Conservation (phyloP, 2,113 vertebrate species). For the Stomatorhinus ivindoensis region DNA sequence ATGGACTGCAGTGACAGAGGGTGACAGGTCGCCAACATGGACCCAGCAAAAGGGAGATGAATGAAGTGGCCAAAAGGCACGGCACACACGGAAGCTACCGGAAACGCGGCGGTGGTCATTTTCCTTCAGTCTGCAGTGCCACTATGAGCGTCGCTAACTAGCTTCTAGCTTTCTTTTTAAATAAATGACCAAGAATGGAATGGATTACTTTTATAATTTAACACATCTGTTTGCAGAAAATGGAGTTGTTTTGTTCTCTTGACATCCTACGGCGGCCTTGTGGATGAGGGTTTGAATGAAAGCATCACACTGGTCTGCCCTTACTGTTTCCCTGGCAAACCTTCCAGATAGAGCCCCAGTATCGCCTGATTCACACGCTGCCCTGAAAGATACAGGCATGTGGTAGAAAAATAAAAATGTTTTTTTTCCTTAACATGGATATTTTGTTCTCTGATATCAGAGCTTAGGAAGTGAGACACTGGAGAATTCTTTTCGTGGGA, state of each 20-base stretch:
- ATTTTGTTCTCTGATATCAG: background rate
- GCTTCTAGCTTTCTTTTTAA: background rate
- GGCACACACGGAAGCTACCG: background rate
- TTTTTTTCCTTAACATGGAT: background rate
- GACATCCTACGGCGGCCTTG: background rate
- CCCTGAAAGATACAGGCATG: background rate
- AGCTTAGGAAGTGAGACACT: background rate
- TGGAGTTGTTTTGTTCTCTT: background rate
- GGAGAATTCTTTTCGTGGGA: background rate
- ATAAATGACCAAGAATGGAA: background rate
- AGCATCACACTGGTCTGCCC: background rate
- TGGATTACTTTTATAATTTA: background rate
- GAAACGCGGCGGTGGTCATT: background rate
- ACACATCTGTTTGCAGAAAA: background rate
- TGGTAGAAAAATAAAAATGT: background rate
- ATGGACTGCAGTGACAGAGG: background rate
- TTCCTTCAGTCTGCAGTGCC: background rate
- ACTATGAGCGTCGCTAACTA: background rate
- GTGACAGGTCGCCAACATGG: background rate
- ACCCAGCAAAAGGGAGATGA: background rate
- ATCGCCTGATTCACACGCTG: background rate
- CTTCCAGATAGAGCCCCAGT: background rate
- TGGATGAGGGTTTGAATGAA: background rate
- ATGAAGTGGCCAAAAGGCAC: background rate
- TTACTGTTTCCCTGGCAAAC: background rate